Conservation (phyloP, 2,113 vertebrate genomes). For the Pyrgilauda ruficollis region DNA sequence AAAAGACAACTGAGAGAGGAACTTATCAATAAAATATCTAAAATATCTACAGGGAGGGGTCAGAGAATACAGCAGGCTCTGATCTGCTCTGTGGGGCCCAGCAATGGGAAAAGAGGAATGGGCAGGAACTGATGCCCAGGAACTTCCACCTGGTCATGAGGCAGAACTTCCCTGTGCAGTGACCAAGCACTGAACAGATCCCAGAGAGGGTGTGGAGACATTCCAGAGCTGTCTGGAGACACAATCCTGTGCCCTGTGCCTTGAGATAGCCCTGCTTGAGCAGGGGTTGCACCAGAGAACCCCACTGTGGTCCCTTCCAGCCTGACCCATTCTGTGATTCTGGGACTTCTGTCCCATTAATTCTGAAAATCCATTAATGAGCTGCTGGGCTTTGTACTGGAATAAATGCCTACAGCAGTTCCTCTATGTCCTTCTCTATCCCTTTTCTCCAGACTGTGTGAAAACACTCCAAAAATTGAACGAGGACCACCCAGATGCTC, state of each 20-base stretch:
- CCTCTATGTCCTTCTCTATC: not conserved
- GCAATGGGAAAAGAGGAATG: fast-evolving
- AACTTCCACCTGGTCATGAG: not conserved
- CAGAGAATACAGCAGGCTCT: not conserved
- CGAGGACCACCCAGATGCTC: not conserved
- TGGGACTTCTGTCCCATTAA: not conserved
- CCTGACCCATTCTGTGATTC: not conserved
- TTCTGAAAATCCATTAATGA: not conserved
- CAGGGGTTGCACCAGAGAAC: not conserved
- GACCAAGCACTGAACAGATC: not conserved
- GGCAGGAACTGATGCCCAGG: not conserved
- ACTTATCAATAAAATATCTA: not conserved
- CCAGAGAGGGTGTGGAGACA: not conserved
- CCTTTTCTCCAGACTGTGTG: not conserved
- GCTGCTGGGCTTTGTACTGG: not conserved
- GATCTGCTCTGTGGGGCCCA: not conserved
- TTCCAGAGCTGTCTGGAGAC: not conserved
- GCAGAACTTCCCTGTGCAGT: not conserved
- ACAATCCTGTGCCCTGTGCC: not conserved
- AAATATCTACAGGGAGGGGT: not conserved
- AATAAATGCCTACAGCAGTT: not conserved
- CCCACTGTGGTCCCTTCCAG: not conserved
- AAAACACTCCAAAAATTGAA: not conserved
- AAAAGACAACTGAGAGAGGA: not conserved
- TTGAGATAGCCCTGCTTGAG: not conserved